Evolutionary conservation across 2,888 invertebrate species (phyloP), one percentile per base, ranked within the genome.

Genomic region (Phaonia tiefii): DNA sequence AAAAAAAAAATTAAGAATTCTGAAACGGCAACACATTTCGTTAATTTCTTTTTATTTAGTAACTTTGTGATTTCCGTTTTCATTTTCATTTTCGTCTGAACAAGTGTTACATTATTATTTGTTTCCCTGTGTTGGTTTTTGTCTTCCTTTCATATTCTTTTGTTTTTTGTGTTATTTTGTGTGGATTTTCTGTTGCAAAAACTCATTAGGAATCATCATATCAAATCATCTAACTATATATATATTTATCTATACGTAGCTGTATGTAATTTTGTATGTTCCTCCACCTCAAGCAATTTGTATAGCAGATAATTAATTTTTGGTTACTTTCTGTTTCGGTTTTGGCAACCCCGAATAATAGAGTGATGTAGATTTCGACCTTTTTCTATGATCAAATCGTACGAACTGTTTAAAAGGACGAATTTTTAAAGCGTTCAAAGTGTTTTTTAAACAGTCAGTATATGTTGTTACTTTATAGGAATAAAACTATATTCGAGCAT

Each of bases 11-110:
- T n/a, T 77, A 72, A 69, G 72, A 26, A 70, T 49, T 39, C 15
- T 46, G 2, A 31, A 69, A 80, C 71, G 80, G 77, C 80, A 83
- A 80, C 72, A 83, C 82, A 80, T 77, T 70, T 75, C 42, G 25
- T 73, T 71, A 63, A 44, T 74, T 44, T 82, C 49, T 73, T 31
- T 70, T 66, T 37, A 42, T 72, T 70, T 56, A 25, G 83, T 25
- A 66, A 37, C 37, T 44, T 20, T 17, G 49, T 20, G 46, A n/a
- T n/a, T n/a, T n/a, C n/a, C n/a, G n/a, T n/a, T 22, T 49, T 22
- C 4, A 17, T 11, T 42, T 42, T 31, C 58, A 15, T 63, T 26
- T 51, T 17, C 15, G 10, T 72, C 42, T 31, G 4, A 54, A 54
- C 63, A 67, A 49, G 8, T 67, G 67, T 51, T 49, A 49, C 39